These are phyloP conservation scores for Nomada fucata DNA, from an alignment of 2,888 invertebrate genomes.

Conservation along the genomic window DNA sequence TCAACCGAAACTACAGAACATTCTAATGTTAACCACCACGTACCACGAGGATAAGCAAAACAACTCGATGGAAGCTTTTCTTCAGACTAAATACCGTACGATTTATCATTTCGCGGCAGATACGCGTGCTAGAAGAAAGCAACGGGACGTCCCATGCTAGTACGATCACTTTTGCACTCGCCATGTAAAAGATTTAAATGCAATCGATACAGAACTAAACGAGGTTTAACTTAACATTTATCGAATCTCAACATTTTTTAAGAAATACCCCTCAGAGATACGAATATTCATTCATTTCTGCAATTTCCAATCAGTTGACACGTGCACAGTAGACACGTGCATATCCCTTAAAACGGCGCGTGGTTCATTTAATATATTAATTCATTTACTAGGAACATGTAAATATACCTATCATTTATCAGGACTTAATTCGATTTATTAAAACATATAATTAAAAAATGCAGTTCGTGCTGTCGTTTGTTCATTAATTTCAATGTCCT, in stretches of 20 bases:
- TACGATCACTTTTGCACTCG: background rate
- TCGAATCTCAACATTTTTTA: background rate
- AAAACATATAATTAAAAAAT: too few species aligned
- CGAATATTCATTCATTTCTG: too few species aligned
- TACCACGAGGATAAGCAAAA: background rate
- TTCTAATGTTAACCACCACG: background rate
- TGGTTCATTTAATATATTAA: too few species aligned
- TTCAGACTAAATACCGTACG: slow-evolving; percentile 2
- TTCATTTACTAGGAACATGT: too few species aligned
- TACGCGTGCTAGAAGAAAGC: background rate
- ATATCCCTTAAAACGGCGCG: too few species aligned
- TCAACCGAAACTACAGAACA: background rate
- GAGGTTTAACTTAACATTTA: background rate
- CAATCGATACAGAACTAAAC: background rate
- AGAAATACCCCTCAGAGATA: too few species aligned
- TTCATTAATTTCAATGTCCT: too few species aligned
- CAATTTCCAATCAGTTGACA: too few species aligned
- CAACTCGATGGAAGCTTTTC: background rate
- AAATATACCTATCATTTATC: too few species aligned
- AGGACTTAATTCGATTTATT: too few species aligned
- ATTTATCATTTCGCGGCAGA: slow-evolving; percentile 13
- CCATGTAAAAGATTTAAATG: background rate
- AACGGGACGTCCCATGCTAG: background rate
- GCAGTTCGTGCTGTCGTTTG: too few species aligned
- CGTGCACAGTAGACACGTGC: too few species aligned